phyloP scores from a whole-genome alignment of 2,888 invertebrate species.

The Chrysolina oricalcia region DNA sequence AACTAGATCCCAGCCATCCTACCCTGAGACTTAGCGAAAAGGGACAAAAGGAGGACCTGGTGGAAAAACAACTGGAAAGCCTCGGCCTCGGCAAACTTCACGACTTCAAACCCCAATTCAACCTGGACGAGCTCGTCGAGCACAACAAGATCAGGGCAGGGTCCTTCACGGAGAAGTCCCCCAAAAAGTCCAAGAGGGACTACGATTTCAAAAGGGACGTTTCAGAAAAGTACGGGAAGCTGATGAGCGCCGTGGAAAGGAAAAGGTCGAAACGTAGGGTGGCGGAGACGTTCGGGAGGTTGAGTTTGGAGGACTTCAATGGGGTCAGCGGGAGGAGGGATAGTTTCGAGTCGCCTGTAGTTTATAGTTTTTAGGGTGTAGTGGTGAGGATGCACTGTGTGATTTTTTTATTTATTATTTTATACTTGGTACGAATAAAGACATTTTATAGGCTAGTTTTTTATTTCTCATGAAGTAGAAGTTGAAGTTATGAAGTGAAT shows the following conservation, averaged over 20 bases:
- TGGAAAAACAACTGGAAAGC: slow-evolving; percentile 61
- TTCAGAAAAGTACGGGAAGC: not conserved
- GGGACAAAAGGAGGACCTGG: slow-evolving; percentile 41
- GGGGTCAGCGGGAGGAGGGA: slow-evolving; percentile 36
- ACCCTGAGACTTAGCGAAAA: not conserved
- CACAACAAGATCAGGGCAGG: not conserved
- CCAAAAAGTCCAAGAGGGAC: not conserved
- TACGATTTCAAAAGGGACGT: not conserved
- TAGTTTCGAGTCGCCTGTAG: slow-evolving; percentile 65
- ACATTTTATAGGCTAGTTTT: not conserved
- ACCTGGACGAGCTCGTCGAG: not conserved
- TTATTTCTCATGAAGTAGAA: not conserved
- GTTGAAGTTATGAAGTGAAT: too few species aligned
- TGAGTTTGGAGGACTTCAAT: not conserved
- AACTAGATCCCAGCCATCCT: not conserved
- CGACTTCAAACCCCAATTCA: not conserved
- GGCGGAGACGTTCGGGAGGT: not conserved
- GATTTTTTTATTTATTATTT: slow-evolving; percentile 29
- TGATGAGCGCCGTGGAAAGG: not conserved
- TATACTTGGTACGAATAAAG: slow-evolving; percentile 25
- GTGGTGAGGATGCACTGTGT: slow-evolving; percentile 25
- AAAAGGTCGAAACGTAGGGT: not conserved
- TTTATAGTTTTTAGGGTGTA: slow-evolving; percentile 61
- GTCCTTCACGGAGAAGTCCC: not conserved
- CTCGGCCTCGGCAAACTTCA: slow-evolving; percentile 58